Percentiles rank a stretch among this genome's conserved stretches.
Conservation (phyloP, 2,113 vertebrate genomes). For the Trachemys scripta region DNA sequence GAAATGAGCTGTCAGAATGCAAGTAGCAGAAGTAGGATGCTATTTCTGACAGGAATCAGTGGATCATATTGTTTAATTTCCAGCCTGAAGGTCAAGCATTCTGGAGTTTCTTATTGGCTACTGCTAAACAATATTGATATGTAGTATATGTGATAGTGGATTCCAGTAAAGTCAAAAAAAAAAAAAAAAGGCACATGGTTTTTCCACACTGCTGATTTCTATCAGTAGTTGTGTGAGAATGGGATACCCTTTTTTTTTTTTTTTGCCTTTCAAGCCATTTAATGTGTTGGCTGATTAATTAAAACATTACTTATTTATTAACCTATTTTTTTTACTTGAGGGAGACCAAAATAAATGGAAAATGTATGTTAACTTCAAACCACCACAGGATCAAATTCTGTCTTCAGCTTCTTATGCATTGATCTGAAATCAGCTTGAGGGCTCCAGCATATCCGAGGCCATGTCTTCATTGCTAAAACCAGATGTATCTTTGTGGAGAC, state of each 20-base stretch:
- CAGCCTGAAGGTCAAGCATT: not conserved
- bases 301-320: not conserved
- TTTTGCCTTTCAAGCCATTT: not conserved
- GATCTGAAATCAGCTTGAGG: not conserved
- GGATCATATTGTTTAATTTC: slow-evolving; percentile 34
- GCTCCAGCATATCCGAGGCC: not conserved
- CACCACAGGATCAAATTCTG: not conserved
- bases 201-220: not conserved
- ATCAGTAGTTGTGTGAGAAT: not conserved
- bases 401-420: not conserved
- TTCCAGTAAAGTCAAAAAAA: not conserved
- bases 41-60: slow-evolving; percentile 41
- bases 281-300: not conserved
- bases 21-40: slow-evolving; percentile 31
- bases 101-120: not conserved
- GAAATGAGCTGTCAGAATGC: not conserved
- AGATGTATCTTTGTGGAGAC: not conserved
- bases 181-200: not conserved
- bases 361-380: not conserved
- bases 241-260: not conserved
- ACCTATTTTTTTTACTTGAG: not conserved
- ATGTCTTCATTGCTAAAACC: not conserved
- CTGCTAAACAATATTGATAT: not conserved
- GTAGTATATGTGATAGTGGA: not conserved
- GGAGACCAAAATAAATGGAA: not conserved